A percentile compares a stretch with the other conserved stretches of the same genome.
These are phyloP conservation scores for Peromyscus attwateri DNA, from an alignment of 2,797 vertebrate species.

Conservation along the genomic window DNA sequence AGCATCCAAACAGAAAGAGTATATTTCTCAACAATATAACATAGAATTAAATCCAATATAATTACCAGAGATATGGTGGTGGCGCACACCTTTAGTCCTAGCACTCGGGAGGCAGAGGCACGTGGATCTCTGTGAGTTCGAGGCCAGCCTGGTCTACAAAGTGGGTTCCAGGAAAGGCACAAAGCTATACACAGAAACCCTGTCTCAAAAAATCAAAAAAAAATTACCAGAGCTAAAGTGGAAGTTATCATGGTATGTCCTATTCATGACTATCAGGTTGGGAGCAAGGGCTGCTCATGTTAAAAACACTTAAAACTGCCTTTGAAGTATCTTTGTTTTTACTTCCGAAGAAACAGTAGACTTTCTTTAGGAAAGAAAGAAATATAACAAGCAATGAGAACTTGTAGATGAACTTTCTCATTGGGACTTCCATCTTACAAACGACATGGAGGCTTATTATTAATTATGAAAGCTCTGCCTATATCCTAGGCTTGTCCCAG, in stretches of 20 bases:
- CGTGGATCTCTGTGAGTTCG: too few relatives aligned
- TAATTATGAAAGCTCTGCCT: too few relatives aligned
- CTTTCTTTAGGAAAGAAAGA: slow-evolving; percentile 72
- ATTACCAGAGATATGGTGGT: slow-evolving; percentile 66
- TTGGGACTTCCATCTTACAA: too few relatives aligned
- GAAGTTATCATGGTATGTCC: slow-evolving; percentile 72
- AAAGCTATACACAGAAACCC: too few relatives aligned
- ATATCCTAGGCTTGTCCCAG: too few relatives aligned
- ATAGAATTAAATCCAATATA: slow-evolving; percentile 46
- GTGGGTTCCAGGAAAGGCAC: too few relatives aligned
- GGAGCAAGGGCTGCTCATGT: slow-evolving; percentile 79
- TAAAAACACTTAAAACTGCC: slow-evolving; percentile 57
- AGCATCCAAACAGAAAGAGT: not conserved
- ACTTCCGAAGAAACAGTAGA: slow-evolving; percentile 66
- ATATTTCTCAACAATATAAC: not conserved
- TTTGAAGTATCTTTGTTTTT: not conserved
- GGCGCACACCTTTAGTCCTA: too few relatives aligned
- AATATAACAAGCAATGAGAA: slow-evolving; percentile 21
- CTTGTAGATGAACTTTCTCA: not conserved
- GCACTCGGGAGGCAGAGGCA: too few relatives aligned
- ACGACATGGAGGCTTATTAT: too few relatives aligned
- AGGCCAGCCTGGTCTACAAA: too few relatives aligned
- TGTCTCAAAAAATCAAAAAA: not conserved
- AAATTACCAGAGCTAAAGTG: slow-evolving; percentile 80
- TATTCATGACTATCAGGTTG: slow-evolving; percentile 77